Evolutionary conservation across 2,113 vertebrate species (phyloP).

Genomic region (Equus quagga): DNA sequence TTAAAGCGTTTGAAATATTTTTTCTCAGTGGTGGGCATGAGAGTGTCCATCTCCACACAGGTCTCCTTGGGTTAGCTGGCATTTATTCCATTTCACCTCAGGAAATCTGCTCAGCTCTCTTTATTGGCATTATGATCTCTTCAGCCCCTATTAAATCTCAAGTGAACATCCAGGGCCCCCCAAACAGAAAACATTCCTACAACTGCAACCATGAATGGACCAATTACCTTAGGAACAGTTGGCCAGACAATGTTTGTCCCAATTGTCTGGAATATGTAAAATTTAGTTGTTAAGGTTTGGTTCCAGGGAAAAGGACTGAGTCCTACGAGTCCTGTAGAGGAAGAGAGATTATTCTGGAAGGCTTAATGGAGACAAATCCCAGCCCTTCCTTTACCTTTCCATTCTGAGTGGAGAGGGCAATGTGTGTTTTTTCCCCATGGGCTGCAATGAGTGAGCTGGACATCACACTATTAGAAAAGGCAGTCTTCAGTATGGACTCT

Average conservation of each 20-base stretch:
- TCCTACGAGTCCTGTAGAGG: background rate
- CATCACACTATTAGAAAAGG: background rate
- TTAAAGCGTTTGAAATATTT: background rate
- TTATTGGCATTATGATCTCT: background rate
- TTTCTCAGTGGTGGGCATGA: background rate
- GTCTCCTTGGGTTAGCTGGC: background rate
- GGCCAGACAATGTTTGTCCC: background rate
- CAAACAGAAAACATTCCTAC: background rate
- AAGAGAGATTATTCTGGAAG: background rate
- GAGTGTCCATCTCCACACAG: background rate
- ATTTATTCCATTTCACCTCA: background rate
- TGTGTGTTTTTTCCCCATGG: too few relatives aligned
- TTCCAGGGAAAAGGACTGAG: background rate
- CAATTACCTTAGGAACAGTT: background rate
- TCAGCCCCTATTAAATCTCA: background rate
- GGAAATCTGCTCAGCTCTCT: background rate
- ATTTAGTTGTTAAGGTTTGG: background rate
- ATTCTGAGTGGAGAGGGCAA: background rate
- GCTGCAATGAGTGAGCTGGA: background rate
- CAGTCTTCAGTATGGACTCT: background rate
- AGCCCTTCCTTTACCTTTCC: background rate
- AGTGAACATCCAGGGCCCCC: background rate
- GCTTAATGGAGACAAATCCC: background rate
- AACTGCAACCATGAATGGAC: background rate
- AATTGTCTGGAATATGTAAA: constrained; percentile 8